phyloP scores from a whole-genome alignment of 2,797 vertebrate genomes.

The Megaceryle alcyon region DNA sequence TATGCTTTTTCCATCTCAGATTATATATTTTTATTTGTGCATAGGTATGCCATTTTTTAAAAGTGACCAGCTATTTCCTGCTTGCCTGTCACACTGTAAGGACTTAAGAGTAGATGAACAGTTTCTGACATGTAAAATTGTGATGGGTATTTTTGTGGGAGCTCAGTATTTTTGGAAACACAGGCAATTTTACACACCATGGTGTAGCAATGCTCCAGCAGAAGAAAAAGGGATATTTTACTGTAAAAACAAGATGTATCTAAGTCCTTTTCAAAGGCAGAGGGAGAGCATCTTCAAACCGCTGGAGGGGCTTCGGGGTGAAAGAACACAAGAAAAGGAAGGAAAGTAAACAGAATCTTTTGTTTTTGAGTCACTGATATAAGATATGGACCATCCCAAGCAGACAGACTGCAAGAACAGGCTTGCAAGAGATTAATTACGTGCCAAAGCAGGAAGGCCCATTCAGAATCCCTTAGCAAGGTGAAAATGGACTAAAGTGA shows the following conservation, averaged over 20 bases:
- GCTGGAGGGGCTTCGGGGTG: not conserved
- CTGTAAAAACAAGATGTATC: not conserved
- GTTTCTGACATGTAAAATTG: not conserved
- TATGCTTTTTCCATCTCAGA: not conserved
- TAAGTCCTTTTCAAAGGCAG: not conserved
- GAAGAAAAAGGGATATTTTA: not conserved
- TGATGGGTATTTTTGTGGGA: not conserved
- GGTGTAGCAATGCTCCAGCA: not conserved
- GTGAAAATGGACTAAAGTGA: slow-evolving; percentile 79
- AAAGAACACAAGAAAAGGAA: not conserved
- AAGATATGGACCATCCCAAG: slow-evolving; percentile 23
- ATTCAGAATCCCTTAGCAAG: slow-evolving; percentile 66
- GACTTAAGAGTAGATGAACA: not conserved
- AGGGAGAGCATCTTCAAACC: not conserved
- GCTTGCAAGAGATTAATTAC: slow-evolving; percentile 77
- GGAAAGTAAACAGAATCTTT: not conserved
- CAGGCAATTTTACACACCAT: not conserved
- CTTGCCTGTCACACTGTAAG: not conserved
- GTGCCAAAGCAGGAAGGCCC: slow-evolving; percentile 65
- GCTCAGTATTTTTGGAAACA: not conserved
- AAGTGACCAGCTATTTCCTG: not conserved
- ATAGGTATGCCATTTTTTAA: not conserved
- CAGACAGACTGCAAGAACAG: slow-evolving; percentile 59
- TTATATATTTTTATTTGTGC: not conserved
- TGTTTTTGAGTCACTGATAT: not conserved